These are phyloP conservation scores for Pterocles orientalis DNA, from an alignment of 2,113 vertebrate genomes.

Conservation along the genomic window DNA sequence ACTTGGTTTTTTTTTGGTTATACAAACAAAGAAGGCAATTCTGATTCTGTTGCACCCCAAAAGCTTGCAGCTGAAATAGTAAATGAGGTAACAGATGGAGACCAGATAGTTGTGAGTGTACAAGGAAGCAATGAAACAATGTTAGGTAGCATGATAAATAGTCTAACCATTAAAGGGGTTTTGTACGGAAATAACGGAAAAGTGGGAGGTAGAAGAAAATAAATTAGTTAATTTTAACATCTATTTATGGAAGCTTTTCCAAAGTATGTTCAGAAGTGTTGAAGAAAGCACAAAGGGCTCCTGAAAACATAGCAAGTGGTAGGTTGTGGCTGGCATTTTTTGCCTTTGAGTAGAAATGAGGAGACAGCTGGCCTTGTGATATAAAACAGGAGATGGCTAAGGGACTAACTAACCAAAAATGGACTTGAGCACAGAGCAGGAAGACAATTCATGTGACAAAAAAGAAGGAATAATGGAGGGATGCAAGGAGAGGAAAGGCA, in stretches of 20 bases:
- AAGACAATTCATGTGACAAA: background rate
- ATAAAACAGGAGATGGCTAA: background rate
- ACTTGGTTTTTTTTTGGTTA: background rate
- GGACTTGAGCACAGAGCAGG: background rate
- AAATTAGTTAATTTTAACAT: background rate
- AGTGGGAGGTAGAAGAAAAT: background rate
- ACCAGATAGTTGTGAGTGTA: background rate
- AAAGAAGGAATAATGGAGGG: background rate
- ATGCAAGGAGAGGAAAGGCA: background rate
- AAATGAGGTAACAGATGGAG: background rate
- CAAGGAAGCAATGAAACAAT: background rate
- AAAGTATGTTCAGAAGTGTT: background rate
- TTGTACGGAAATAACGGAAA: background rate
- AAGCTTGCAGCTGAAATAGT: background rate
- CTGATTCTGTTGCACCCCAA: background rate
- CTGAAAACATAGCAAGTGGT: background rate
- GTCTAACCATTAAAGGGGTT: background rate
- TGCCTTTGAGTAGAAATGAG: background rate
- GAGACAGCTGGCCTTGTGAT: background rate
- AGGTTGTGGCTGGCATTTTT: background rate
- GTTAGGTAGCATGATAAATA: background rate
- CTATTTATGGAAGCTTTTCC: background rate
- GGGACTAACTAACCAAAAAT: background rate
- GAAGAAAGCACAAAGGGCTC: background rate
- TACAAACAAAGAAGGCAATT: background rate